These are phyloP conservation scores for Horisme vitalbata DNA, from an alignment of 2,888 invertebrate species.

Conservation along the genomic window DNA sequence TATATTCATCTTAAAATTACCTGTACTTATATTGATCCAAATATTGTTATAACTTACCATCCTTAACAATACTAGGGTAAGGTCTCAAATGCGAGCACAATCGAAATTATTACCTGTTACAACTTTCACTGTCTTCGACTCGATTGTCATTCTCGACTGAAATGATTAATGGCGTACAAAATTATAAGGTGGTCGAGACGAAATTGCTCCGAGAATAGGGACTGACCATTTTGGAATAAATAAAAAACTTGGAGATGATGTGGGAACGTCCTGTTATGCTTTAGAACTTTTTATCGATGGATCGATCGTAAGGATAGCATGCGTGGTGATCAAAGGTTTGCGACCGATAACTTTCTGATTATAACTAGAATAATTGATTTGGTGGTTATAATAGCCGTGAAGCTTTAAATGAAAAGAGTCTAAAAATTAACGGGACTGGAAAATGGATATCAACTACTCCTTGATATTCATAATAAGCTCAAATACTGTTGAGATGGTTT, in stretches of 20 bases:
- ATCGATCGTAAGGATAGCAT: slow-evolving; percentile 41
- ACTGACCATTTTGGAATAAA: slow-evolving; percentile 48
- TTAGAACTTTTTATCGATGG: slow-evolving; percentile 46
- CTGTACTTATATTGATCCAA: background rate
- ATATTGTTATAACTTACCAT: background rate
- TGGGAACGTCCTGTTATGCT: slow-evolving; percentile 67
- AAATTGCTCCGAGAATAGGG: slow-evolving; percentile 63
- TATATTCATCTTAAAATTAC: background rate
- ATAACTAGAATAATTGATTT: slow-evolving; percentile 38
- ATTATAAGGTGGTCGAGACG: slow-evolving; percentile 69
- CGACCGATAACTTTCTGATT: slow-evolving; percentile 51
- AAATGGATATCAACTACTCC: too few relatives aligned
- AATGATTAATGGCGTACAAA: slow-evolving; percentile 71
- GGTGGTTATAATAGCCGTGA: slow-evolving; percentile 24
- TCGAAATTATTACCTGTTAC: slow-evolving; percentile 29
- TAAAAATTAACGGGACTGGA: too few relatives aligned
- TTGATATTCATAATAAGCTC: too few relatives aligned
- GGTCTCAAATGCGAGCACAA: slow-evolving; percentile 18
- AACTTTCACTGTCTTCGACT: slow-evolving; percentile 51
- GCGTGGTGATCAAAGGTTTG: slow-evolving; percentile 52
- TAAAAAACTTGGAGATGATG: slow-evolving; percentile 59
- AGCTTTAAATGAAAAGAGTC: too few relatives aligned
- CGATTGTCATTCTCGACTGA: slow-evolving; percentile 65
- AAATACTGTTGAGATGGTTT: too few relatives aligned
- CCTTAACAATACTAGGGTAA: background rate